Evolutionary conservation across 1,140 invertebrate genomes (phyloP).

Genomic region (Ooceraea biroi): DNA sequence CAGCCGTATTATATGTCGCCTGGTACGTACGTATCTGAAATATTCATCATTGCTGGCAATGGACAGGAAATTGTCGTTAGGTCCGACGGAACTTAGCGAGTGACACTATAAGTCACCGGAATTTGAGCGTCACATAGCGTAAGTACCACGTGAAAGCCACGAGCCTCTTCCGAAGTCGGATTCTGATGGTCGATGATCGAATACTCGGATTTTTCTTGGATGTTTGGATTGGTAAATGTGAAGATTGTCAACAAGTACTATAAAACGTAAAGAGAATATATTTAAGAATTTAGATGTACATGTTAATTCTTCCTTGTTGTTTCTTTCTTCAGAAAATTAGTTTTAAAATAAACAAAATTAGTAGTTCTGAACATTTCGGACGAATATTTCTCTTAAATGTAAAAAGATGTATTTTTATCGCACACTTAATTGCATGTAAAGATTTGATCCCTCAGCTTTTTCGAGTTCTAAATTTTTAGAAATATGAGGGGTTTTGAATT

Average conservation of each 20-base stretch:
- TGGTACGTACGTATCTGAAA: constrained; percentile 59
- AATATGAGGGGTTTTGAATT: no score
- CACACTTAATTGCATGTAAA: no score
- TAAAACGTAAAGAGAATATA: not conserved
- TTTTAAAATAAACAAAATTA: no score
- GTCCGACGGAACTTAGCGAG: constrained; percentile 71
- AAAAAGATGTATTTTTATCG: not conserved
- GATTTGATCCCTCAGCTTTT: no score
- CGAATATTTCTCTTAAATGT: not conserved
- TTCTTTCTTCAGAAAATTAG: no score
- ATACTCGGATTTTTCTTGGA: constrained; percentile 5
- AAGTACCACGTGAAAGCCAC: constrained; percentile 68
- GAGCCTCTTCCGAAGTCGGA: constrained; percentile 66
- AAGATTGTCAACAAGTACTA: no score
- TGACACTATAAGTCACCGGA: constrained; percentile 76
- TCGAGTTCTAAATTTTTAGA: not conserved
- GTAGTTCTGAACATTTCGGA: not conserved
- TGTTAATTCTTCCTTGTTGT: no score
- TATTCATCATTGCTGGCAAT: constrained; percentile 50
- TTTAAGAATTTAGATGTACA: not conserved
- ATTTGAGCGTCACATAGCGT: constrained; percentile 76
- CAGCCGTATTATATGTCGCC: constrained; percentile 27
- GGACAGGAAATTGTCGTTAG: constrained; percentile 71
- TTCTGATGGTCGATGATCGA: constrained; percentile 38
- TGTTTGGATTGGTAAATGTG: constrained; percentile 12